Conservation (phyloP, 2,113 vertebrate genomes). For the Urocitellus parryii region DNA sequence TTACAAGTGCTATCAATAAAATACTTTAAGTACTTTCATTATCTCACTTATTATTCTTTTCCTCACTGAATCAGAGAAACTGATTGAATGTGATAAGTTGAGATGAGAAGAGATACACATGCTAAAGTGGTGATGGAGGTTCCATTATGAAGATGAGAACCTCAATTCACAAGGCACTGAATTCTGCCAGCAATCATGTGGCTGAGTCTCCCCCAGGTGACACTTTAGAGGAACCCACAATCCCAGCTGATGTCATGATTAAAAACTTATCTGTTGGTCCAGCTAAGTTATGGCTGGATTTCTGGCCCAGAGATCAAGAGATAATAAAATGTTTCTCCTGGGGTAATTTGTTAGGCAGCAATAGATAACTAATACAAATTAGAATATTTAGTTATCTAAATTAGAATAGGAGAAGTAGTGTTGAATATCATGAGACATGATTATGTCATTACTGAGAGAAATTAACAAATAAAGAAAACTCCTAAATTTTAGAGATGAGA, state of each 20-base stretch:
- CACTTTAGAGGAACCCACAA: background rate
- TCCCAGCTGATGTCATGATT: background rate
- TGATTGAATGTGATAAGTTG: background rate
- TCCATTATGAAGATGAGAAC: background rate
- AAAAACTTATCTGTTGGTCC: background rate
- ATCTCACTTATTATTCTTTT: background rate
- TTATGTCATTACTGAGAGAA: background rate
- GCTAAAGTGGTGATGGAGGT: background rate
- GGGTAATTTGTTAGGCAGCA: background rate
- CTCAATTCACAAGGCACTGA: background rate
- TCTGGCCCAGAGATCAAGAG: background rate
- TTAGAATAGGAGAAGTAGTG: background rate
- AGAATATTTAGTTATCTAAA: background rate
- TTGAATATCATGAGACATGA: background rate
- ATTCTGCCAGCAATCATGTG: background rate
- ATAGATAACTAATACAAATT: background rate
- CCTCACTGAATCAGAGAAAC: background rate
- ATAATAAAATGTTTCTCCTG: background rate
- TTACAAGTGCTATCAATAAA: background rate
- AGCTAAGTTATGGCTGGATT: background rate
- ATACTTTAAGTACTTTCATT: background rate
- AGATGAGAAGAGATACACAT: background rate
- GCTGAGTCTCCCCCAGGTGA: accelerated
- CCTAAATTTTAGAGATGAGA: background rate
- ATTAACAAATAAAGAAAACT: background rate